Evolutionary conservation across 2,797 vertebrate species (phyloP).

Genomic region (Enteromius anoplus): DNA sequence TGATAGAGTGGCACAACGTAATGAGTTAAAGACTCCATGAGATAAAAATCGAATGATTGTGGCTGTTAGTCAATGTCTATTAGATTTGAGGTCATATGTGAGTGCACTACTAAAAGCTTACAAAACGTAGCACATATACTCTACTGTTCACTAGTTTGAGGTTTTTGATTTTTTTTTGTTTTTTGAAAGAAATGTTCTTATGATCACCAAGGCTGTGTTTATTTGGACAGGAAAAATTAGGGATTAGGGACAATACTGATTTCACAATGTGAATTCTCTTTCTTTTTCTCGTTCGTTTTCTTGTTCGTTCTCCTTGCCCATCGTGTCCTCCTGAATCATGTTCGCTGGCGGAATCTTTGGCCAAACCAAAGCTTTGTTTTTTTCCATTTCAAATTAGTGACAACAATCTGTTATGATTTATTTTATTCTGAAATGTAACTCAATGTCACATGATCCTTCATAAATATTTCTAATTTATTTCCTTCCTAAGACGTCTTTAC

Average conservation of each 20-base stretch:
- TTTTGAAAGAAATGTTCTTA: conserved; percentile 1
- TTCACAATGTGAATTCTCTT: not conserved
- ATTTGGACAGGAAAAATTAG: not conserved
- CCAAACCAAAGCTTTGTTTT: not conserved
- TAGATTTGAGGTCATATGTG: not conserved
- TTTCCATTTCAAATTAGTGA: not conserved
- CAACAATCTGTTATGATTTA: not conserved
- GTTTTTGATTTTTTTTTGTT: no score
- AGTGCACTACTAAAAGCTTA: conserved; percentile 2
- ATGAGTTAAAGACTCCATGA: conserved; percentile 16
- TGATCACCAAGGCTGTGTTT: not conserved
- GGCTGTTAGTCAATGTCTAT: conserved; percentile 5
- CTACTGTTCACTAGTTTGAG: not conserved
- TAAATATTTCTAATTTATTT: not conserved
- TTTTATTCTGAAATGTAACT: no score
- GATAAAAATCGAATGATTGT: conserved; percentile 3
- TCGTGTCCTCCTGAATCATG: no score
- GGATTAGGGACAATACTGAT: no score
- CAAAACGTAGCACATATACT: not conserved
- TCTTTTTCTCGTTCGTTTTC: no score
- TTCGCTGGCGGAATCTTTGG: no score
- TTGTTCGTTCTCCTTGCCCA: no score
- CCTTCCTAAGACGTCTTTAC: not conserved
- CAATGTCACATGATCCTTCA: not conserved
- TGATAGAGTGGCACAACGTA: not conserved